A percentile compares a stretch with the other conserved stretches of the same genome.
Evolutionary conservation across 2,888 invertebrate genomes (phyloP).

Genomic region (Bombyx huttoni): DNA sequence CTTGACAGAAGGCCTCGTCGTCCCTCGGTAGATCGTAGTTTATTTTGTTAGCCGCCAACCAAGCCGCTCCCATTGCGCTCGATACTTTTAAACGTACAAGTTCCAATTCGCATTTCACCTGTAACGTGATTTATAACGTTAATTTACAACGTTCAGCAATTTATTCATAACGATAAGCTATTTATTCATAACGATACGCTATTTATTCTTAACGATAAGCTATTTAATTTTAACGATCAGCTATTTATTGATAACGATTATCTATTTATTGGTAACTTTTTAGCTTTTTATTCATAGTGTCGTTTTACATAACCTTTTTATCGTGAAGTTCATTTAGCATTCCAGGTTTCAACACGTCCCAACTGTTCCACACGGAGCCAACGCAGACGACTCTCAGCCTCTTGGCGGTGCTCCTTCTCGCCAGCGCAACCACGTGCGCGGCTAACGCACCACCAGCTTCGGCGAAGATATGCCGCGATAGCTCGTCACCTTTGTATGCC

Average conservation of each 20-base stretch:
- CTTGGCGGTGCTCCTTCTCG: conserved; percentile 72
- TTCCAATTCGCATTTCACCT: conserved; percentile 61
- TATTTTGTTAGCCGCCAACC: conserved; percentile 83
- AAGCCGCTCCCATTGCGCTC: conserved; percentile 89
- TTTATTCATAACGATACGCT: no score
- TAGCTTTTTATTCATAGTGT: no score
- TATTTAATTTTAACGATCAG: no score
- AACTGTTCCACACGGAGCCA: conserved; percentile 96
- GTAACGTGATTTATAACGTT: conserved; percentile 7
- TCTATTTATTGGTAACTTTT: no score
- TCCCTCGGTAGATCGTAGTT: conserved; percentile 77
- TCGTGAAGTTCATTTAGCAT: conserved; percentile 71
- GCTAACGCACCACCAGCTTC: conserved; percentile 81
- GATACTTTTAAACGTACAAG: conserved; percentile 80
- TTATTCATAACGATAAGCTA: no score
- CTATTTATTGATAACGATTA: no score
- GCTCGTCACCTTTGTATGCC: conserved; percentile 79
- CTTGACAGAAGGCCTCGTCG: conserved; percentile 77
- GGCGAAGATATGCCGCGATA: conserved; percentile 75
- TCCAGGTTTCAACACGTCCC: conserved; percentile 83
- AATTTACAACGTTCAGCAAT: no score
- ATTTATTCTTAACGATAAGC: no score
- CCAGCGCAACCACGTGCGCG: conserved; percentile 79
- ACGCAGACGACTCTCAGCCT: conserved; percentile 87
- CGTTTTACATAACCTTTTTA: conserved; percentile 24